Evolutionary conservation across 1,140 invertebrate genomes (phyloP).

Genomic region (Drosophila takahashii): DNA sequence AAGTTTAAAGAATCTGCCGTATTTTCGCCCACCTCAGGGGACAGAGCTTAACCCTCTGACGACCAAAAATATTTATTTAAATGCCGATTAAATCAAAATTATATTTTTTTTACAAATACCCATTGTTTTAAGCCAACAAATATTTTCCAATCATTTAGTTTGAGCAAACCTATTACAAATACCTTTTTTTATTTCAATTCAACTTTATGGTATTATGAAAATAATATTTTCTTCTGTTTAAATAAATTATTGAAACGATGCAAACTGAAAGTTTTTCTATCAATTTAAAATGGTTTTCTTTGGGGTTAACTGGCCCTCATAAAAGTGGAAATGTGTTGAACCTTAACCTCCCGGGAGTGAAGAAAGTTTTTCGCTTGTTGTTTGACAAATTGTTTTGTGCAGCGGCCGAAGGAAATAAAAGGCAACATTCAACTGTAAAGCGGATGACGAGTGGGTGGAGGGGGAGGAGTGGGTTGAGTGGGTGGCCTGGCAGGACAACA

Average conservation of each 20-base stretch:
- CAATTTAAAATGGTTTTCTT: neutral
- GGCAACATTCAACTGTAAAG: constrained; percentile 27
- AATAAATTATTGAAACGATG: neutral
- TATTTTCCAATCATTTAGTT: no score
- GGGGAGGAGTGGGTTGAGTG: neutral
- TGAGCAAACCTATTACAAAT: neutral
- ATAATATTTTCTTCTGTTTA: neutral
- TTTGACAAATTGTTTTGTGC: constrained; percentile 72
- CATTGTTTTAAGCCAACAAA: neutral
- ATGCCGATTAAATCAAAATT: no score
- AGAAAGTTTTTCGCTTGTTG: constrained; percentile 61
- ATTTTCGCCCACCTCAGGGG: neutral
- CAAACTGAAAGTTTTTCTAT: constrained; percentile 1
- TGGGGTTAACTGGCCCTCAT: constrained; percentile 6
- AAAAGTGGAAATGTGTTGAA: constrained; percentile 36
- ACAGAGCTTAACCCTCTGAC: constrained; percentile 18
- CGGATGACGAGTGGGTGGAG: neutral
- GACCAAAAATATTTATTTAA: no score
- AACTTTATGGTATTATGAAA: neutral
- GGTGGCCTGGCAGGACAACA: neutral
- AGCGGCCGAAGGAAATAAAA: constrained; percentile 42
- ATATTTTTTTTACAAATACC: no score
- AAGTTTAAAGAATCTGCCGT: constrained; percentile 22
- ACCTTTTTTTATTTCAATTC: neutral
- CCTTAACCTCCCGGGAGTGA: constrained; percentile 5